These are phyloP conservation scores for Myotis planiceps DNA, from an alignment of 2,797 vertebrate genomes.

Conservation along the genomic window DNA sequence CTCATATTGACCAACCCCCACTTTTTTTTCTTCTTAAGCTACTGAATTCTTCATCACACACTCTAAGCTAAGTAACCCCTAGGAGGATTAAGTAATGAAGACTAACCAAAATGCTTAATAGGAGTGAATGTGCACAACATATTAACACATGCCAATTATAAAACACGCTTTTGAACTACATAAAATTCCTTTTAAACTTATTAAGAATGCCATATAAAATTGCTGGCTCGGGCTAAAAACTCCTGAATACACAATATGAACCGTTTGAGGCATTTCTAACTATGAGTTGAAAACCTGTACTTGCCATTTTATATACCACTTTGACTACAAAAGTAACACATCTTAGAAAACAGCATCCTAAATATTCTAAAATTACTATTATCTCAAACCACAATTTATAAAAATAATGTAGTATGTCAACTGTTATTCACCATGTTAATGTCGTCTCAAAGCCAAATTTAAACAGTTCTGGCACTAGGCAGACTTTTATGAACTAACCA, in stretches of 20 bases:
- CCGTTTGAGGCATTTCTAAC: constrained; percentile 35
- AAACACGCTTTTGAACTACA: not conserved
- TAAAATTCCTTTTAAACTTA: not conserved
- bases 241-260: constrained; percentile 28
- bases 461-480: constrained; percentile 47
- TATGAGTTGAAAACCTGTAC: constrained; percentile 31
- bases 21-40: not conserved
- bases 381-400: constrained; percentile 56
- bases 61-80: constrained; percentile 30
- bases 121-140: not conserved
- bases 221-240: constrained; percentile 45
- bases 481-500: constrained; percentile 67
- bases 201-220: constrained; percentile 49
- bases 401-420: constrained; percentile 67
- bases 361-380: constrained; percentile 61
- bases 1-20: not conserved
- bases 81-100: constrained; percentile 46
- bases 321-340: constrained; percentile 61
- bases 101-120: constrained; percentile 9
- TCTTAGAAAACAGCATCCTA: constrained; percentile 47
- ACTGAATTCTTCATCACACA: constrained; percentile 3
- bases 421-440: constrained; percentile 51
- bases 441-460: constrained; percentile 61
- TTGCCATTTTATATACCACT: constrained; percentile 11
- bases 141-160: constrained; percentile 41